Percentiles rank a stretch among this genome's conserved stretches.
phyloP scores from a whole-genome alignment of 2,888 invertebrate genomes.

The Tanypteryx hageni region DNA sequence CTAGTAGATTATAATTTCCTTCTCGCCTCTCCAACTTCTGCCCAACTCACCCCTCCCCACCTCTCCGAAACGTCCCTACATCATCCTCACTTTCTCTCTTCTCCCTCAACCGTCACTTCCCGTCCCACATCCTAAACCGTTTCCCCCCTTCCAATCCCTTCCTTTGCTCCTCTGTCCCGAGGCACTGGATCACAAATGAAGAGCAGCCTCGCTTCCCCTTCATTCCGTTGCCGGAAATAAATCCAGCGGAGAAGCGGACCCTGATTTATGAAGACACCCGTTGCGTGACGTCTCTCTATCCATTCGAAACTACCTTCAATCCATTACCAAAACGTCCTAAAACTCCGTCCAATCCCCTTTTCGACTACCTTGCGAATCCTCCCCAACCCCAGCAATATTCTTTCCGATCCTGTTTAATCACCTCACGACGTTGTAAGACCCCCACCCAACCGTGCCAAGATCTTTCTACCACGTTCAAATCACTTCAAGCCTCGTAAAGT shows the following conservation, averaged over 20 bases:
- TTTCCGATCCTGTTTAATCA: background rate
- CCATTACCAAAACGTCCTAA: background rate
- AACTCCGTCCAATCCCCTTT: background rate
- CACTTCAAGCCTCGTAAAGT: too few relatives aligned
- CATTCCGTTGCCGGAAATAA: slow-evolving; percentile 33
- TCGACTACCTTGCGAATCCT: background rate
- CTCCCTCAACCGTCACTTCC: too few relatives aligned
- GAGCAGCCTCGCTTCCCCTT: slow-evolving; percentile 26
- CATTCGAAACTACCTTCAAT: background rate
- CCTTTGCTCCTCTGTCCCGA: background rate
- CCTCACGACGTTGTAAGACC: background rate
- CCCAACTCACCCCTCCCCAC: background rate
- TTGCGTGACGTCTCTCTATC: slow-evolving; percentile 39
- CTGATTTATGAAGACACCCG: slow-evolving; percentile 50
- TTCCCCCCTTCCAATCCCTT: background rate
- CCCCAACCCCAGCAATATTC: background rate
- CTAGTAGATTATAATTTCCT: background rate
- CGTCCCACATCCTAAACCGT: background rate
- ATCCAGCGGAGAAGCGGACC: slow-evolving; percentile 26
- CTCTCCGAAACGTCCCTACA: background rate
- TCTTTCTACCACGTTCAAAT: too few relatives aligned
- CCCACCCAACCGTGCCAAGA: background rate
- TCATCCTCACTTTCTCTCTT: background rate
- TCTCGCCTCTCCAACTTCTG: background rate
- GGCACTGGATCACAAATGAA: slow-evolving; percentile 5